phyloP scores from a whole-genome alignment of 2,113 vertebrate species.

The Coptodon rendalli region DNA sequence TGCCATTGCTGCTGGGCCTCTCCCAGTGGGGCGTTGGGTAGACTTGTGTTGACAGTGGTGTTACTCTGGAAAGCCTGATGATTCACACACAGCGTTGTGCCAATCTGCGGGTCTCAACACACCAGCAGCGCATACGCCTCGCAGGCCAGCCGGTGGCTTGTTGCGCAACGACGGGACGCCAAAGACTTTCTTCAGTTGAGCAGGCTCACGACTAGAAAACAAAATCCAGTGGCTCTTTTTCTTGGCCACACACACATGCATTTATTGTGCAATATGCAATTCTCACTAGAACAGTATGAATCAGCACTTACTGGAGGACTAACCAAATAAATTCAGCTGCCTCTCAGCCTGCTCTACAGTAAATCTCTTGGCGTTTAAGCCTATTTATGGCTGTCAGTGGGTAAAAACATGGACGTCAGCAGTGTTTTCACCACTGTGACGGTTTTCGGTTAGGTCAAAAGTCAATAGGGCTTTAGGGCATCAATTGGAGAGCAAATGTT shows the following conservation, averaged over 20 bases:
- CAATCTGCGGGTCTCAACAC: constrained; percentile 35
- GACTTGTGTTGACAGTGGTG: constrained; percentile 40
- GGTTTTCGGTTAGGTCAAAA: neutral
- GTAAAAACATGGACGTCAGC: neutral
- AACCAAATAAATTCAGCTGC: constrained; percentile 14
- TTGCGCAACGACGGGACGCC: constrained; percentile 3
- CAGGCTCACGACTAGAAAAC: neutral
- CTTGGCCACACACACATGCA: neutral
- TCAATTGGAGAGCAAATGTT: neutral
- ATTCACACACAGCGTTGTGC: constrained; percentile 37
- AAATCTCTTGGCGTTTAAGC: neutral
- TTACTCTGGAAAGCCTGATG: constrained; percentile 27
- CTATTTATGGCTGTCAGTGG: neutral
- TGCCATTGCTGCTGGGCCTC: neutral
- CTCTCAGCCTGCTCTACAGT: neutral
- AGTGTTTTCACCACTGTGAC: neutral
- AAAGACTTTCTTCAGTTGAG: neutral
- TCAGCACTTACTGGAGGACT: constrained; percentile 1
- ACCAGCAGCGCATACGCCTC: constrained; percentile 2
- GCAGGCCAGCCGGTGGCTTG: neutral
- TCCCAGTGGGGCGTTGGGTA: constrained; percentile 29
- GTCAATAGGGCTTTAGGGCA: neutral
- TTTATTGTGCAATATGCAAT: constrained; percentile 13
- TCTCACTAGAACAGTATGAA: constrained; percentile 13
- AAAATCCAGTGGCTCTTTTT: neutral